Percentiles rank a stretch among this genome's conserved stretches.
Evolutionary conservation across 2,797 vertebrate genomes (phyloP).

Genomic region (Alca torda): DNA sequence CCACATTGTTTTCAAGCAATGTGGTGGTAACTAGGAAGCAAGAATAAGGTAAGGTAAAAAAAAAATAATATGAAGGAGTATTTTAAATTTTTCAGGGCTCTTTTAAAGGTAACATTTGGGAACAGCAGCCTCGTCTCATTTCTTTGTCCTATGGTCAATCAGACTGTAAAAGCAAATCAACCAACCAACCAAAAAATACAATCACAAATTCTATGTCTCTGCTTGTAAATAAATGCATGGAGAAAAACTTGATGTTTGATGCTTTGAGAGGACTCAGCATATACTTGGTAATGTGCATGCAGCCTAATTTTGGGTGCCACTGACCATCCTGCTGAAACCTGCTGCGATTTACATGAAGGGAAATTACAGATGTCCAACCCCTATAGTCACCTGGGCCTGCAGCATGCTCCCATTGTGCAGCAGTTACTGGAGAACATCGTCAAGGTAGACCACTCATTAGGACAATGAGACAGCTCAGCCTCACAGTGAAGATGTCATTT

Average conservation of each 20-base stretch:
- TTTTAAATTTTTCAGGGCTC: not conserved
- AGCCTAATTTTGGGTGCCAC: not conserved
- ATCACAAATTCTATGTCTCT: not conserved
- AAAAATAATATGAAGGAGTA: not conserved
- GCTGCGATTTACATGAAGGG: not conserved
- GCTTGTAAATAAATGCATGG: not conserved
- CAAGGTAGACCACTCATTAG: not conserved
- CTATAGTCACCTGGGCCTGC: not conserved
- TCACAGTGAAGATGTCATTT: not conserved
- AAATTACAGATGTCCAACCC: not conserved
- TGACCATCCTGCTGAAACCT: not conserved
- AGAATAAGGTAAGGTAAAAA: not conserved
- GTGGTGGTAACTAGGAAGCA: not conserved
- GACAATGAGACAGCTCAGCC: not conserved
- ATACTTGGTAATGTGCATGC: not conserved
- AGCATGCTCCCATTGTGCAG: not conserved
- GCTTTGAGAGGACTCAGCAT: not conserved
- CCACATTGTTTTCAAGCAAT: not conserved
- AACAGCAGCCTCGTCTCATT: not conserved
- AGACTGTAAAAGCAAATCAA: not conserved
- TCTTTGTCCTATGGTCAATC: not conserved
- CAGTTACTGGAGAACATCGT: not conserved
- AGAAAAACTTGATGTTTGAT: not conserved
- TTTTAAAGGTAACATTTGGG: not conserved
- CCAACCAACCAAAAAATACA: not conserved